Evolutionary conservation across 2,888 invertebrate species (phyloP).

Genomic region (Rotaria socialis): DNA sequence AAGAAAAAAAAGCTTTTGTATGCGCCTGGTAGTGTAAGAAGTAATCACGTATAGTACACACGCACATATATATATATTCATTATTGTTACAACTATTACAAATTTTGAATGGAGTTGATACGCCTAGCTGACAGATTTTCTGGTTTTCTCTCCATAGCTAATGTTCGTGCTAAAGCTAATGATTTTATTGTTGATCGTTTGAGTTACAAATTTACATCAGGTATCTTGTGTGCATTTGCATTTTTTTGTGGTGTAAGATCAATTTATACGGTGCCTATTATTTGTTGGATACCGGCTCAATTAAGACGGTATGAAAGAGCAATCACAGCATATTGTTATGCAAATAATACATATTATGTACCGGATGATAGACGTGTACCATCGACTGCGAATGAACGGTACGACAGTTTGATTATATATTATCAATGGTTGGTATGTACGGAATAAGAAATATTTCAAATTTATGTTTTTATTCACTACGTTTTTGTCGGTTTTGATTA

Average conservation of each 20-base stretch:
- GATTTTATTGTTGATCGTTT: conserved; percentile 45
- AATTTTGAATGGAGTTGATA: neutral
- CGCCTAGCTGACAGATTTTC: neutral
- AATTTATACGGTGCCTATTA: conserved; percentile 39
- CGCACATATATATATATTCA: neutral
- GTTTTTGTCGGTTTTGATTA: neutral
- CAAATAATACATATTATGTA: conserved; percentile 44
- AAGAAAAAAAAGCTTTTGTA: neutral
- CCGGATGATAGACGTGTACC: conserved; percentile 34
- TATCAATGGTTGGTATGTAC: conserved; percentile 44
- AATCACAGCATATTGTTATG: conserved; percentile 42
- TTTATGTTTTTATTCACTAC: neutral
- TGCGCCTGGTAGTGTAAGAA: neutral
- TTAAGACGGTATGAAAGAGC: conserved; percentile 41
- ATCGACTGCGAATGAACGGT: conserved; percentile 35
- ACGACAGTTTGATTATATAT: conserved; percentile 40
- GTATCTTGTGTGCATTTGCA: conserved; percentile 35
- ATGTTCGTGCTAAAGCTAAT: conserved; percentile 4
- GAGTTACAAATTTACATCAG: conserved; percentile 37
- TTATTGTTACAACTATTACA: neutral
- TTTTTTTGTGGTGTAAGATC: conserved; percentile 38
- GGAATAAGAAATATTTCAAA: neutral
- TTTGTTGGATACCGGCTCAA: conserved; percentile 46
- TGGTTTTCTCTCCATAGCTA: neutral
- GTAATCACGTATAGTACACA: neutral